phyloP scores from a whole-genome alignment of 1,140 invertebrate species.

The Pogonognathellus flavescens region DNA sequence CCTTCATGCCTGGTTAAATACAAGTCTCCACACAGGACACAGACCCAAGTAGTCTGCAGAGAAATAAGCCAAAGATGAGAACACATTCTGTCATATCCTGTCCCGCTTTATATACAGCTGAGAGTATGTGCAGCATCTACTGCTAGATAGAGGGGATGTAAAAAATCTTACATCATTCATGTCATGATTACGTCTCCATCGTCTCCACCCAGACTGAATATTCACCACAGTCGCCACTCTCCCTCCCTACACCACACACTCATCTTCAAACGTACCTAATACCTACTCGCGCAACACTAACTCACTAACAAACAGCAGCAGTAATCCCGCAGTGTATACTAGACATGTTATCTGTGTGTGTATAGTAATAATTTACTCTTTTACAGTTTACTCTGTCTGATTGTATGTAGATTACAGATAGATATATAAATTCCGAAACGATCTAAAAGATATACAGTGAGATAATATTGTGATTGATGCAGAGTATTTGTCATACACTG shows the following conservation, averaged over 20 bases:
- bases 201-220: not conserved
- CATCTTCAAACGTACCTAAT: no score
- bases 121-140: not conserved
- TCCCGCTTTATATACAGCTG: not conserved
- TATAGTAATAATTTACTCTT: no score
- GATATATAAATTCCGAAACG: no score
- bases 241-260: no score
- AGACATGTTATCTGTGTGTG: no score
- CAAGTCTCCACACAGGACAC: not conserved
- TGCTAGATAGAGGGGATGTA: not conserved
- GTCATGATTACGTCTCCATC: conserved; percentile 21
- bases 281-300: no score
- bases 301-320: no score
- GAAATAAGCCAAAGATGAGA: not conserved
- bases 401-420: no score
- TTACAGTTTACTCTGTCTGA: no score
- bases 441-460: no score
- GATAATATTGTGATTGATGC: not conserved
- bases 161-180: conserved; percentile 15
- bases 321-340: no score
- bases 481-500: not conserved
- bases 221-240: not conserved
- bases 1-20: not conserved
- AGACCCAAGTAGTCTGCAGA: no score
- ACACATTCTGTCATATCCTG: conserved; percentile 8